Percentiles rank a stretch among this genome's conserved stretches.
phyloP scores from a whole-genome alignment of 2,888 invertebrate species.

The Tetrapedia diversipes region DNA sequence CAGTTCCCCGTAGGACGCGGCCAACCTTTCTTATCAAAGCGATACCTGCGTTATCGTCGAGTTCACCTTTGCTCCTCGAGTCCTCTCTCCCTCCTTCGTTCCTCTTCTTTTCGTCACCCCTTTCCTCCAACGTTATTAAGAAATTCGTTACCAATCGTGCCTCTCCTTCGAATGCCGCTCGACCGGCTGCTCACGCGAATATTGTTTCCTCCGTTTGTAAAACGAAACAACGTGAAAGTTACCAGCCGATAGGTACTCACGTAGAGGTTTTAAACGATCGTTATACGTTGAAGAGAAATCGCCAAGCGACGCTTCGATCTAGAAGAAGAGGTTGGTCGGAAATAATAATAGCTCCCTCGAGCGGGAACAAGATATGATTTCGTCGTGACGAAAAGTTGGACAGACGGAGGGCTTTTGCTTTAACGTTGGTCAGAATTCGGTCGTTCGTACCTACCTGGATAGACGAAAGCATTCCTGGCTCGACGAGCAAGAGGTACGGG shows the following conservation, averaged over 20 bases:
- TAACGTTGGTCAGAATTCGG: slow-evolving; percentile 27
- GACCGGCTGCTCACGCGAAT: neutral
- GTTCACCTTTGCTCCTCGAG: slow-evolving; percentile 28
- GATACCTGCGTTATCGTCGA: slow-evolving; percentile 65
- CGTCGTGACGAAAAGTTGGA: too few species aligned
- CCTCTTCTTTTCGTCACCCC: neutral
- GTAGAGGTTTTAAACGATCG: too few species aligned
- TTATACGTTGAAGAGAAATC: too few species aligned
- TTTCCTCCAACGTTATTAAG: slow-evolving; percentile 15
- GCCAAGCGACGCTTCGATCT: too few species aligned
- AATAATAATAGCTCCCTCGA: too few species aligned
- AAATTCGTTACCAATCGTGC: slow-evolving; percentile 26
- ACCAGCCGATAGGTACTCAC: too few species aligned
- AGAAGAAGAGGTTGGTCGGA: too few species aligned
- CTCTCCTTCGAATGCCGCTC: neutral
- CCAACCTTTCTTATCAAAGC: slow-evolving; percentile 72
- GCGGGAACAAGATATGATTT: too few species aligned
- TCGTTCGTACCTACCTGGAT: slow-evolving; percentile 49
- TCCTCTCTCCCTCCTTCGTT: too few species aligned
- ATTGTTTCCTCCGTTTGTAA: neutral
- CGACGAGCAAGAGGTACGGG: slow-evolving; percentile 1
- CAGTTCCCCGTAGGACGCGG: slow-evolving; percentile 59
- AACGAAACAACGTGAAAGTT: too few species aligned
- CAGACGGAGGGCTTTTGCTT: slow-evolving; percentile 23
- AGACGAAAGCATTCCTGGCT: slow-evolving; percentile 47